Base-by-base conservation (phyloP, 2,888 invertebrate species). In the Cryptosula pallasiana region DNA sequence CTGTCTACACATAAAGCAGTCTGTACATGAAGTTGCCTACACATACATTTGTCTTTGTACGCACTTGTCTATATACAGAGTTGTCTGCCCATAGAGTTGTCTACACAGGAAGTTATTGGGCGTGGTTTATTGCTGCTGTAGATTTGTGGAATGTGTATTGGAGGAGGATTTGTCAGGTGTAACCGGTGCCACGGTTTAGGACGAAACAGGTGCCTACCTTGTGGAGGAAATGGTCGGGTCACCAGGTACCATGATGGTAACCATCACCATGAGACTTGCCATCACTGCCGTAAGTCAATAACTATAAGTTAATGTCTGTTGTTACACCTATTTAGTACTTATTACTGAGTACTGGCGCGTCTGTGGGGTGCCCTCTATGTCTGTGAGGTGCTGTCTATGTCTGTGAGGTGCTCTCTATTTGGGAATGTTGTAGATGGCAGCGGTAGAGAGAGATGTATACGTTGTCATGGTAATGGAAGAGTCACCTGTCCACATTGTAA, bases 141-240 rank as follows among this genome's bases (percentile, higher is more conserved):
- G 79, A 77, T 77, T 0, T 81, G 82, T 72, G 87, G 80, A 70
- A 74, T 75, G 55, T 82, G 87, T 76, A 79, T 83, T 75, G 87
- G 86, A 0, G 83, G 84, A 74, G 88, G 87, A 71, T 85, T 83
- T 80, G 84, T 85, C 74, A 79, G 81, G n/a, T 81, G 82, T 73
- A 75, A 75, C 69, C 74, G 78, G 16, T 82, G 82, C 74, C 74
- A 76, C 70, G 81, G 81, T 1, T 25, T 58, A 1, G 76, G 76
- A 2, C 72, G 70, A 27, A 55, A 73, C 23, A 25, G 74, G 5
- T 79, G 79, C 70, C 72, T 73, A 58, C 71, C 73, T 45, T 79
- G 79, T 71, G 74, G 74, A 57, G 79, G 79, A 9, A 75, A 75
- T 71, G 79, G 79, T 1, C 71, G 72, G 35, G 70, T 73, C 71